Conservation (phyloP, 2,797 vertebrate genomes). For the Chrysocyon brachyurus region DNA sequence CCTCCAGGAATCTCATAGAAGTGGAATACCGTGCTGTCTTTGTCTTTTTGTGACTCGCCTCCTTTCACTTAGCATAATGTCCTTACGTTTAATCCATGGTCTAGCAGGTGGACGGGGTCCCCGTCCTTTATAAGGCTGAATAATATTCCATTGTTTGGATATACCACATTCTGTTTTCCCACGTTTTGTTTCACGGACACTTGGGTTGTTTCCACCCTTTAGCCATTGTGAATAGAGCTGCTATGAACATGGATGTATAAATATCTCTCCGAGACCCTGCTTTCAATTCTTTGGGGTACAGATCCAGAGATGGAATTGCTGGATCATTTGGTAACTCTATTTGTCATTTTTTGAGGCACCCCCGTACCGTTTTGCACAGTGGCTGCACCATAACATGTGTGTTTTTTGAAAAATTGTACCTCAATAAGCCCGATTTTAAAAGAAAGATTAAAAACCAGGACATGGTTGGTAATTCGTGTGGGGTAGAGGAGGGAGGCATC, state of each 20-base stretch:
- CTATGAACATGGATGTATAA: accelerated
- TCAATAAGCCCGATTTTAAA: neutral
- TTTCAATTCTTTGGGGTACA: neutral
- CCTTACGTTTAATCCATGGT: accelerated
- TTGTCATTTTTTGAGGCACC: neutral
- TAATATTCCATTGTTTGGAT: accelerated
- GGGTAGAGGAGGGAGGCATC: accelerated
- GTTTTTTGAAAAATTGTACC: neutral
- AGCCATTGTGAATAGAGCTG: neutral
- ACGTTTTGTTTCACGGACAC: no score
- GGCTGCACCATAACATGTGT: neutral
- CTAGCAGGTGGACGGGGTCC: accelerated
- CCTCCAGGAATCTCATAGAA: accelerated
- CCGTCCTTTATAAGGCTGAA: neutral
- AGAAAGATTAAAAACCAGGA: neutral
- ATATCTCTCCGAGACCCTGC: neutral
- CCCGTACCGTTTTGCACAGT: neutral
- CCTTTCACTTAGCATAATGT: accelerated
- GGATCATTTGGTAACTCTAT: neutral
- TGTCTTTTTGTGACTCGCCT: neutral
- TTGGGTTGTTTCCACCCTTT: neutral
- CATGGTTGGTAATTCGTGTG: neutral
- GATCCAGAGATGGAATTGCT: neutral
- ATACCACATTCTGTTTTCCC: accelerated
- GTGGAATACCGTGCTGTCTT: accelerated